Evolutionary conservation across 2,888 invertebrate species (phyloP).

Genomic region (Matsumyia berberina): DNA sequence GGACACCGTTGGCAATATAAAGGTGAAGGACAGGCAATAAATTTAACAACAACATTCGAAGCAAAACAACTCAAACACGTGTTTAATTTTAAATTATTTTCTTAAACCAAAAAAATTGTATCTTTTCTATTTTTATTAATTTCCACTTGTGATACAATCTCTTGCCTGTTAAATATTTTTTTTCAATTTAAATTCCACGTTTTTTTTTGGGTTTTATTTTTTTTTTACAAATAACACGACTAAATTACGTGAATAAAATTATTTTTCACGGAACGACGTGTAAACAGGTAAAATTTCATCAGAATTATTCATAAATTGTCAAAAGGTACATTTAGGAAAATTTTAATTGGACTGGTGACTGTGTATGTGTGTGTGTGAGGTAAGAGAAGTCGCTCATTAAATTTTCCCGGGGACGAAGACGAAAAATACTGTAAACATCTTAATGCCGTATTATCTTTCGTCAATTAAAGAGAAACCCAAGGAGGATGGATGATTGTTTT

Average conservation of each 20-base stretch:
- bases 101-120: background rate
- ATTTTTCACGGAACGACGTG: constrained; percentile 13
- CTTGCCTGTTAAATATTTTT: background rate
- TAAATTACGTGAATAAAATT: constrained; percentile 13
- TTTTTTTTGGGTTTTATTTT: constrained; percentile 9
- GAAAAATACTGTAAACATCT: constrained; percentile 29
- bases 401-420: background rate
- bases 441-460: constrained; percentile 33
- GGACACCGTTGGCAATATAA: constrained; percentile 4
- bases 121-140: constrained; percentile 10
- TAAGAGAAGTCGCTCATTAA: constrained; percentile 16
- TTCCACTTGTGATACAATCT: background rate
- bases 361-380: background rate
- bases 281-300: constrained; percentile 23
- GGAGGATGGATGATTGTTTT: background rate
- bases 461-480: constrained; percentile 16
- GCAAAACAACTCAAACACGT: background rate
- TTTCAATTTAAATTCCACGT: background rate
- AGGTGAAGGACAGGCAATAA: constrained; percentile 12
- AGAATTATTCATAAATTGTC: constrained; percentile 38
- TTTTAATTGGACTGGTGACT: constrained; percentile 18
- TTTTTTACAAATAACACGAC: background rate
- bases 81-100: background rate
- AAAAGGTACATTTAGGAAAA: constrained; percentile 14
- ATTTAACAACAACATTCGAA: background rate